Percentiles rank a stretch among this genome's conserved stretches.
Conservation (phyloP, 2,113 vertebrate genomes). For the Prolemur simus region DNA sequence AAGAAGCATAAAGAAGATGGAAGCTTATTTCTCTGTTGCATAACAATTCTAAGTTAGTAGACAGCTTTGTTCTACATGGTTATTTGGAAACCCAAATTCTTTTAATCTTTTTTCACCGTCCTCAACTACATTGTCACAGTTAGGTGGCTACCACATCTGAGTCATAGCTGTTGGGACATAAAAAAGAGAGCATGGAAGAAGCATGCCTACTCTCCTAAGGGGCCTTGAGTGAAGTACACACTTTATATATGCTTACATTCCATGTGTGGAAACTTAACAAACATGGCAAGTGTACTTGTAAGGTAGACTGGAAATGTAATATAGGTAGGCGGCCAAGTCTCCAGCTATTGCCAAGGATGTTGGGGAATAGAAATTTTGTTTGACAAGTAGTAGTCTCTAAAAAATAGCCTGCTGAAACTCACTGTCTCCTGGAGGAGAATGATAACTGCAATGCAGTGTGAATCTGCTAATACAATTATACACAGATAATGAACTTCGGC, state of each 20-base stretch:
- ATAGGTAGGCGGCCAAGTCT: background rate
- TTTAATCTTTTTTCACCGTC: background rate
- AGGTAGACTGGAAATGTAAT: background rate
- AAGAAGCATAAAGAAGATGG: background rate
- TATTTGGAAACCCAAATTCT: background rate
- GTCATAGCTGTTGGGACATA: background rate
- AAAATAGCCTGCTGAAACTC: background rate
- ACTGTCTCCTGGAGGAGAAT: background rate
- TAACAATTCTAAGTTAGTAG: background rate
- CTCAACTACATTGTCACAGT: background rate
- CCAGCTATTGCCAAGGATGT: background rate
- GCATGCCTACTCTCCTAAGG: background rate
- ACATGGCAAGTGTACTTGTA: background rate
- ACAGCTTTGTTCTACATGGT: background rate
- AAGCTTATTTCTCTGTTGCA: background rate
- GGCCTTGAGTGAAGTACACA: background rate
- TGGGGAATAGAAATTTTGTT: background rate
- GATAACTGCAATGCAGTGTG: background rate
- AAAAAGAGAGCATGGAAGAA: background rate
- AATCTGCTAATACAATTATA: background rate
- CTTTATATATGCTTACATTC: background rate
- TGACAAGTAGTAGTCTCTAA: background rate
- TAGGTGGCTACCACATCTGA: background rate
- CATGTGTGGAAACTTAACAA: background rate
- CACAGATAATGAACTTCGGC: background rate